Evolutionary conservation across 2,888 invertebrate species (phyloP).

Genomic region (Allolobophora icterica): DNA sequence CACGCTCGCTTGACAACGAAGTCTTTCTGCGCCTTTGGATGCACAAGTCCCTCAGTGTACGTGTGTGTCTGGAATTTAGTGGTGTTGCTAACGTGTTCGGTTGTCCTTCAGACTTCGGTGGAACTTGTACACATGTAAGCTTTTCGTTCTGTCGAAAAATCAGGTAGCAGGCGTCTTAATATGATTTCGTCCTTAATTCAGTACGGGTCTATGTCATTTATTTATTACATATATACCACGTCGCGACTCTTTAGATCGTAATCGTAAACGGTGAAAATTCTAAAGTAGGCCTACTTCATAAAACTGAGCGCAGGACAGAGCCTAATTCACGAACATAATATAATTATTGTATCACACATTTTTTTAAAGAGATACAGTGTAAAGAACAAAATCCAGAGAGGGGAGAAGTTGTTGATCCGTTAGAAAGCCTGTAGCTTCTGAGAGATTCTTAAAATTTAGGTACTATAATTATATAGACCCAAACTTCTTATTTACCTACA

Average conservation of each 20-base stretch:
- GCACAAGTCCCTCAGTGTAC: background rate
- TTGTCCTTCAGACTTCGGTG: background rate
- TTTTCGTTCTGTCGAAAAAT: background rate
- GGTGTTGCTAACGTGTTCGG: background rate
- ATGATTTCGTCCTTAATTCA: background rate
- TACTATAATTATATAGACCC: no score
- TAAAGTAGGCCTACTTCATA: background rate
- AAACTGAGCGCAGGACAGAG: background rate
- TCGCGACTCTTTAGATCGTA: background rate
- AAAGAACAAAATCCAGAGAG: no score
- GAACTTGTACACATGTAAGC: slow-evolving; percentile 6
- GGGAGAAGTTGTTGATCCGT: no score
- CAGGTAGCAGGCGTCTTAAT: background rate
- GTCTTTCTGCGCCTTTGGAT: background rate
- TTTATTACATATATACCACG: no score
- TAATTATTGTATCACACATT: no score
- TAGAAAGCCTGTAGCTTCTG: no score
- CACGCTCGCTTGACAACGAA: slow-evolving; percentile 1
- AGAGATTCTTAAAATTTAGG: no score
- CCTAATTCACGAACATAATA: no score
- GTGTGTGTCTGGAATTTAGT: no score
- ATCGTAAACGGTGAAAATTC: background rate
- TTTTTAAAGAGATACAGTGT: no score
- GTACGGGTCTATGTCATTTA: no score
- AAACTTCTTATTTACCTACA: no score